These are phyloP conservation scores for Pseudorhombus dupliciocellatus DNA, from an alignment of 2,113 vertebrate genomes.

Conservation along the genomic window DNA sequence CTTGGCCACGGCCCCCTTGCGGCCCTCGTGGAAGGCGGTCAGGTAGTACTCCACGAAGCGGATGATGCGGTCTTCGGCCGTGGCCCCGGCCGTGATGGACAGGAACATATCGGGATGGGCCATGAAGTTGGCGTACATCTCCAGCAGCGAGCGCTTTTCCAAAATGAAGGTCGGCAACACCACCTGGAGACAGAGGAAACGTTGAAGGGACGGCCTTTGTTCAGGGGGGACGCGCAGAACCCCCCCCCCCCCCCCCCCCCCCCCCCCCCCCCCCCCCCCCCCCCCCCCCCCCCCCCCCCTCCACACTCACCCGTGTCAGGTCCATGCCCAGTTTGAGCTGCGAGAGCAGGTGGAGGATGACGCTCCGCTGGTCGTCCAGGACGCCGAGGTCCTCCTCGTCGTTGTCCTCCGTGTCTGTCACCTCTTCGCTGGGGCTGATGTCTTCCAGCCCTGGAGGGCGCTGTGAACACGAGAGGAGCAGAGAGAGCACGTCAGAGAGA, in stretches of 20 bases:
- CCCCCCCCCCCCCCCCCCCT: neutral
- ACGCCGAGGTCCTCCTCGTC: conserved; percentile 91
- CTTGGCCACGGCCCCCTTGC: conserved; percentile 94
- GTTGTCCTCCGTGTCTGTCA: conserved; percentile 91
- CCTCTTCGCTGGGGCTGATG: conserved; percentile 88
- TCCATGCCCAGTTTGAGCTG: conserved; percentile 98
- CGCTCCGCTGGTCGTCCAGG: conserved; percentile 92
- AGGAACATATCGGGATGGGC: conserved; percentile 95
- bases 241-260: too few relatives aligned
- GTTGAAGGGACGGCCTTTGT: neutral
- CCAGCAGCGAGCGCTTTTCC: conserved; percentile 95
- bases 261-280: too few relatives aligned
- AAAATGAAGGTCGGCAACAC: conserved; percentile 95
- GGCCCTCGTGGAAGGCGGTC: conserved; percentile 96
- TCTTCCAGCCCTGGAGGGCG: conserved; percentile 77
- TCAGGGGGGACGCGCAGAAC: too few relatives aligned
- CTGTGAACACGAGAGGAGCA: conserved; percentile 27
- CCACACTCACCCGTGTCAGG: conserved; percentile 86
- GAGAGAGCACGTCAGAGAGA: neutral
- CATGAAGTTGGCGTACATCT: conserved; percentile 99
- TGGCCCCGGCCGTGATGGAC: conserved; percentile 86
- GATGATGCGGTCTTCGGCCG: conserved; percentile 90
- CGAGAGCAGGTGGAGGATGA: conserved; percentile 95
- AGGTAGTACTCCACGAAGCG: conserved; percentile 96
- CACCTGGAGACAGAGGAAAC: conserved; percentile 79